These are phyloP conservation scores for Blastobasis adustella DNA, from an alignment of 2,888 invertebrate species.

Conservation along the genomic window DNA sequence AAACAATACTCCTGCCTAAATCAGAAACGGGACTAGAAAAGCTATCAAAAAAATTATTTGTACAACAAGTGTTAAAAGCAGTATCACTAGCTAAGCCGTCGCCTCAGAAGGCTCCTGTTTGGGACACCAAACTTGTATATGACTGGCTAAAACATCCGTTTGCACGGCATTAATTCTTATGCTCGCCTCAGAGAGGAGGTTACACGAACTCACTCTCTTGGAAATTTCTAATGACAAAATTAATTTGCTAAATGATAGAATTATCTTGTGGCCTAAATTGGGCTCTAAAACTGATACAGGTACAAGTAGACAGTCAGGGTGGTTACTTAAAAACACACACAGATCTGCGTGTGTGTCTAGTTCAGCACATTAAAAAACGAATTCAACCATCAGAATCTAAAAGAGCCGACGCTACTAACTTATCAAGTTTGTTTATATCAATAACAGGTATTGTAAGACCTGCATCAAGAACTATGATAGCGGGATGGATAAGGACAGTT, in stretches of 20 bases:
- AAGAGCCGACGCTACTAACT: constrained; percentile 1
- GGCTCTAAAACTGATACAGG: constrained; percentile 10
- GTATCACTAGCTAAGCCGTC: too few relatives aligned
- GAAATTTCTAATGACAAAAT: background rate
- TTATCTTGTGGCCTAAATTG: constrained; percentile 13
- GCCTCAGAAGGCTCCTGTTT: background rate
- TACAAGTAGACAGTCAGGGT: constrained; percentile 9
- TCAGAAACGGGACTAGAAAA: too few relatives aligned
- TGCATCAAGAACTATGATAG: constrained; percentile 16
- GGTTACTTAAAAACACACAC: constrained; percentile 7
- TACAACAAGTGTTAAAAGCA: constrained; percentile 7
- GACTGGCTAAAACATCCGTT: constrained; percentile 8
- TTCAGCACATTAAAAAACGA: constrained; percentile 9
- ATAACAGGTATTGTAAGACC: constrained; percentile 12
- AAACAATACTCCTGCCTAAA: constrained; percentile 9
- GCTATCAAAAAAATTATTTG: too few relatives aligned
- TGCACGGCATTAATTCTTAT: constrained; percentile 12
- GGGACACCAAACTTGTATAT: constrained; percentile 1
- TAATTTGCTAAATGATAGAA: background rate
- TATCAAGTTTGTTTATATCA: constrained; percentile 11
- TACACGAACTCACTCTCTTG: constrained; percentile 20
- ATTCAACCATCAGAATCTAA: too few relatives aligned
- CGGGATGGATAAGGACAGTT: constrained; percentile 12
- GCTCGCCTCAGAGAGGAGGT: constrained; percentile 13
- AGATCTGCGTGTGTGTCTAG: constrained; percentile 5